These are phyloP conservation scores for Scartelaos histophorus DNA, from an alignment of 2,113 vertebrate species.

Conservation along the genomic window DNA sequence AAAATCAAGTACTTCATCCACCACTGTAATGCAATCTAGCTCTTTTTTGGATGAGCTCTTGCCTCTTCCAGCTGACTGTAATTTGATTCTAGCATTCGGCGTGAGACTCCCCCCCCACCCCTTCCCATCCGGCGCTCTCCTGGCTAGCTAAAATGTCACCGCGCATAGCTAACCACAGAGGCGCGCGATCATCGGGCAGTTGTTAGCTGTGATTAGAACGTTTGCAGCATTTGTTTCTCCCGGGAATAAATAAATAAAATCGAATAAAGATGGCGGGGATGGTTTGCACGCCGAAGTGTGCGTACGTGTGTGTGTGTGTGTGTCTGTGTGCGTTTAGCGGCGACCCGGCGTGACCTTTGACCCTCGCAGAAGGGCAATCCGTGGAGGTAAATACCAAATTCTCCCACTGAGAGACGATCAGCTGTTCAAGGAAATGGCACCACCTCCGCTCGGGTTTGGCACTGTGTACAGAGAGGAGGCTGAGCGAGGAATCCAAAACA, in stretches of 20 bases:
- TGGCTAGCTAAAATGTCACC: constrained; percentile 71
- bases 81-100: constrained; percentile 70
- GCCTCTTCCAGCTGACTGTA: constrained; percentile 60
- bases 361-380: neutral
- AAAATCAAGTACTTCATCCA: too few species aligned
- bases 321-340: neutral
- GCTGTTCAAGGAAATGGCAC: constrained; percentile 4
- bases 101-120: neutral
- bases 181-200: constrained; percentile 20
- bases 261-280: constrained; percentile 4
- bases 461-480: neutral
- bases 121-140: neutral
- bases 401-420: neutral
- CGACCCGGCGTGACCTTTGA: neutral
- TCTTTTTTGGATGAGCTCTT: constrained; percentile 20
- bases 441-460: neutral
- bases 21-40: neutral
- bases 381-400: constrained; percentile 9
- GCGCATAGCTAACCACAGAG: constrained; percentile 23
- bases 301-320: neutral
- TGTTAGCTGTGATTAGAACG: constrained; percentile 31
- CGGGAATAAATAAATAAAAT: neutral
- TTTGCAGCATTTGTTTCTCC: constrained; percentile 26
- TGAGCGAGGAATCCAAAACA: neutral
- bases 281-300: neutral